These are phyloP conservation scores for Cheumatopsyche charites DNA, from an alignment of 1,140 invertebrate genomes.

Conservation along the genomic window DNA sequence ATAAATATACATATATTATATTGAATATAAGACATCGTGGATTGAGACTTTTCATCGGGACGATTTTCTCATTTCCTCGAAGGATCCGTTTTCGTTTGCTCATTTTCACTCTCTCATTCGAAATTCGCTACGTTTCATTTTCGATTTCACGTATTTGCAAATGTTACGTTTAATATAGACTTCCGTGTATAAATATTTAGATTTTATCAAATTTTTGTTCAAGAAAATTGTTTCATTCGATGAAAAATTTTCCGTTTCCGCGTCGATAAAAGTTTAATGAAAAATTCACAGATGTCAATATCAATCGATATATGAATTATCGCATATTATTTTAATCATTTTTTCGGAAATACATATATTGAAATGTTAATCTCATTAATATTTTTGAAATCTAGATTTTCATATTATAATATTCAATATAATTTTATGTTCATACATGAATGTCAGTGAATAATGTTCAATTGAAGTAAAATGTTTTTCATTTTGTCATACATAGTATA, in stretches of 20 bases:
- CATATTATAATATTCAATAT: neutral
- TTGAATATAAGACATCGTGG: neutral
- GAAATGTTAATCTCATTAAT: neutral
- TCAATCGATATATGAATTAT: neutral
- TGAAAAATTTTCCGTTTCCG: neutral
- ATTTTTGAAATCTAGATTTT: neutral
- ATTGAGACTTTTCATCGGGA: neutral
- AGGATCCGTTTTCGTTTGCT: neutral
- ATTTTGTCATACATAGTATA: too few relatives aligned
- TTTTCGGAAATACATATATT: neutral
- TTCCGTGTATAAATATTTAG: too few relatives aligned
- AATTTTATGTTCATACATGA: too few relatives aligned
- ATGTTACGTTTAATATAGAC: too few relatives aligned
- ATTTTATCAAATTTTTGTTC: neutral
- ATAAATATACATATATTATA: too few relatives aligned
- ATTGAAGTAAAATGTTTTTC: too few relatives aligned
- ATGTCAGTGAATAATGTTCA: too few relatives aligned
- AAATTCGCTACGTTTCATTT: neutral
- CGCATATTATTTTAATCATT: neutral
- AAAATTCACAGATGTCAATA: neutral
- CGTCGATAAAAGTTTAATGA: neutral
- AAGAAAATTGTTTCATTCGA: neutral
- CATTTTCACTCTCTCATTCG: neutral
- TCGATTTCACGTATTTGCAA: too few relatives aligned
- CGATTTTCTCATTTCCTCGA: conserved; percentile 16